phyloP scores from a whole-genome alignment of 1,140 invertebrate species.

The Muscidifurax raptorellus region DNA sequence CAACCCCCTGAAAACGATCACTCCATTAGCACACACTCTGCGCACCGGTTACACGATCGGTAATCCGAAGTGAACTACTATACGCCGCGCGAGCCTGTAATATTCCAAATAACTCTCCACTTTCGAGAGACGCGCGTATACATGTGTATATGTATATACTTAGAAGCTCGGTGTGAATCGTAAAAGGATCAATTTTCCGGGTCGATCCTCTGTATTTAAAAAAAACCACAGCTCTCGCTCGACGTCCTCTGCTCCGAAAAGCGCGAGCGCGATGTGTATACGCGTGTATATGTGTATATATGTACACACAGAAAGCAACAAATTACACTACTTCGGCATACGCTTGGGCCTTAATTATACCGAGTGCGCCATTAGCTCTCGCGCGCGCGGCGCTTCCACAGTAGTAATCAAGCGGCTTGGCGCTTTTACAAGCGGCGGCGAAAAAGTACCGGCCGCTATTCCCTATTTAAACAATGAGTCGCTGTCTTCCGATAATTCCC shows the following conservation, averaged over 20 bases:
- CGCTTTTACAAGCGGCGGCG: constrained; percentile 33
- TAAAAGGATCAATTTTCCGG: constrained; percentile 46
- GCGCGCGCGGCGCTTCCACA: constrained; percentile 20
- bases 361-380: constrained; percentile 42
- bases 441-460: constrained; percentile 31
- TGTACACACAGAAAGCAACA: constrained; percentile 28
- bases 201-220: background rate
- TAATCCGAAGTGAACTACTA: background rate
- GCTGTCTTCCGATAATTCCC: constrained; percentile 14
- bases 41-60: background rate
- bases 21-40: background rate
- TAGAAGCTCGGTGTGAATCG: constrained; percentile 27
- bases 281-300: background rate
- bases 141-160: background rate
- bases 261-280: background rate
- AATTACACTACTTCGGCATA: constrained; percentile 47
- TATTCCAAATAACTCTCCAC: background rate
- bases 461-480: constrained; percentile 48
- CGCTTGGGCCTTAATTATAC: constrained; percentile 47
- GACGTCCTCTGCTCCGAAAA: background rate
- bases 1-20: background rate
- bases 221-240: background rate
- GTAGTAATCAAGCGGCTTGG: constrained; percentile 44
- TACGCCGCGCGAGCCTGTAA: background rate
- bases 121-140: background rate